Evolutionary conservation across 2,888 invertebrate species (phyloP).

Genomic region (Ephialtes manifestator): DNA sequence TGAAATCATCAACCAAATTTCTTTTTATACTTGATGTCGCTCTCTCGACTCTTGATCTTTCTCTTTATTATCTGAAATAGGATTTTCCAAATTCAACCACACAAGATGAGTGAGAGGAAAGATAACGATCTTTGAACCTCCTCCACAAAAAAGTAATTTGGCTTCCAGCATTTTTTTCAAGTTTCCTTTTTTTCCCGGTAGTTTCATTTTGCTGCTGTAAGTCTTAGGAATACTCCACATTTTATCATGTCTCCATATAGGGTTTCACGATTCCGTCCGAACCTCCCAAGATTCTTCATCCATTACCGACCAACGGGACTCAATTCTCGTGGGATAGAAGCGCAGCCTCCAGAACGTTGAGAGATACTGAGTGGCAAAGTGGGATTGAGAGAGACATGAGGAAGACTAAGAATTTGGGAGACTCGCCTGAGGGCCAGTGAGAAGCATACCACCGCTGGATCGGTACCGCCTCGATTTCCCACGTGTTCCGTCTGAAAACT

Average conservation of each 20-base stretch:
- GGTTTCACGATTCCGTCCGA: neutral
- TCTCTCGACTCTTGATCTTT: neutral
- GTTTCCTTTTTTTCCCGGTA: neutral
- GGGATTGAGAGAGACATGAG: slow-evolving; percentile 22
- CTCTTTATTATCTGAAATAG: neutral
- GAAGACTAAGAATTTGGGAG: slow-evolving; percentile 53
- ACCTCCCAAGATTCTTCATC: slow-evolving; percentile 59
- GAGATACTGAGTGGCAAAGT: neutral
- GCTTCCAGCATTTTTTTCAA: neutral
- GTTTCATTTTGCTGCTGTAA: neutral
- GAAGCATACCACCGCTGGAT: slow-evolving; percentile 37
- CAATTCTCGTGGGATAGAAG: slow-evolving; percentile 55
- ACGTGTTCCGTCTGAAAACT: slow-evolving; percentile 73
- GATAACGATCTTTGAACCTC: neutral
- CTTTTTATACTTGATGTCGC: neutral
- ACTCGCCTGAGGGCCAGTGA: slow-evolving; percentile 52
- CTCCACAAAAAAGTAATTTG: neutral
- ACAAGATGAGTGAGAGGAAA: neutral
- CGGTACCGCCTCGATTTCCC: slow-evolving; percentile 73
- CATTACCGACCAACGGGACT: slow-evolving; percentile 55
- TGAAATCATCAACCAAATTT: neutral
- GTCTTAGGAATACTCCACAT: neutral
- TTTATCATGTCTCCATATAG: neutral
- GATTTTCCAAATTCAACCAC: neutral
- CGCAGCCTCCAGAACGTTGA: slow-evolving; percentile 26